Percentiles rank a stretch among this genome's conserved stretches.
phyloP scores from a whole-genome alignment of 2,113 vertebrate species.

The Erythrolamprus reginae region DNA sequence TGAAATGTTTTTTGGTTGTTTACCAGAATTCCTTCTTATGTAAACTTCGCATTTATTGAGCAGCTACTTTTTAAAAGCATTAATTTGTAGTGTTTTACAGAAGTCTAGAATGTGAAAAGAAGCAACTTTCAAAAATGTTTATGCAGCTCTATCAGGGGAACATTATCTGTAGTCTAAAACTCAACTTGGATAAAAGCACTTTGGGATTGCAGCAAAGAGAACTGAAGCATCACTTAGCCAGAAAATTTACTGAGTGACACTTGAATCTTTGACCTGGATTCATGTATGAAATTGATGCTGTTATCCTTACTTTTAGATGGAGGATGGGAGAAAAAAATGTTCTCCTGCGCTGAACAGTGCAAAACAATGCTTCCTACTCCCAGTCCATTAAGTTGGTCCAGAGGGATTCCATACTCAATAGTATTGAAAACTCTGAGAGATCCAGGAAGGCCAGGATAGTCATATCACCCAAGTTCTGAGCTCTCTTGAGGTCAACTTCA shows the following conservation, averaged over 20 bases:
- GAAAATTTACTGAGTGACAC: neutral
- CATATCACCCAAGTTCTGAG: neutral
- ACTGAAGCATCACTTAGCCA: neutral
- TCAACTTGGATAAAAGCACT: neutral
- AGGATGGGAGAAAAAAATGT: neutral
- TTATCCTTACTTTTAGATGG: neutral
- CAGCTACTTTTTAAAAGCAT: conserved; percentile 13
- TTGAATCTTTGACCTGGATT: neutral
- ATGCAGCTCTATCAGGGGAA: neutral
- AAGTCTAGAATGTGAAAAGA: conserved; percentile 7
- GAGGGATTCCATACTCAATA: neutral
- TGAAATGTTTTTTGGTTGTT: neutral
- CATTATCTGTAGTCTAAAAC: neutral
- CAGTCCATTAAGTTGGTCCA: neutral
- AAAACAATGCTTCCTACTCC: neutral
- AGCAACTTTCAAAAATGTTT: neutral
- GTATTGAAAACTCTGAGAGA: neutral
- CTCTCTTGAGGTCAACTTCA: neutral
- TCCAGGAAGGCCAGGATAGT: neutral
- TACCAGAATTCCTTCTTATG: neutral
- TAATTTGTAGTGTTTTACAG: conserved; percentile 29
- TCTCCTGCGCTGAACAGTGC: neutral
- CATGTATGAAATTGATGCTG: neutral
- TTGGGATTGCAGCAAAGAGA: neutral
- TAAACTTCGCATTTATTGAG: neutral